phyloP scores from a whole-genome alignment of 2,113 vertebrate genomes.

The Oceanodroma tethys region DNA sequence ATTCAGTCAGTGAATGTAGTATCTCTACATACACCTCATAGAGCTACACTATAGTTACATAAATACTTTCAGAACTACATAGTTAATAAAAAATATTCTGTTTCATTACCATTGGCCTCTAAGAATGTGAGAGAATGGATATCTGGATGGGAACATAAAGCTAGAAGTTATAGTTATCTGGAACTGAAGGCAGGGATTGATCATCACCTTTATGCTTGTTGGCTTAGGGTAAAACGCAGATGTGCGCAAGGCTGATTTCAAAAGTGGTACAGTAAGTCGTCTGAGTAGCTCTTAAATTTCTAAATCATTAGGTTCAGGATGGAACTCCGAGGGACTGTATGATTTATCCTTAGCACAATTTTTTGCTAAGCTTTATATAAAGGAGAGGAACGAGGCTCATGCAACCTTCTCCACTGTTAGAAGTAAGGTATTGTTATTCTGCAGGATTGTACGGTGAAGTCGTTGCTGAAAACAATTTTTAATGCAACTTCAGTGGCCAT shows the following conservation, averaged over 20 bases:
- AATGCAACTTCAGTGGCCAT: neutral
- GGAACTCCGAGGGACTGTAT: neutral
- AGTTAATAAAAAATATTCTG: neutral
- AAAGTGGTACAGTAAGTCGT: accelerated
- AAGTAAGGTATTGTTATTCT: neutral
- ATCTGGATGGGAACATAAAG: neutral
- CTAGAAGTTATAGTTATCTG: accelerated
- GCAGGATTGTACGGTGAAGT: neutral
- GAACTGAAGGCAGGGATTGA: neutral
- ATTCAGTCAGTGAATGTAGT: neutral
- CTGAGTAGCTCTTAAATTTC: neutral
- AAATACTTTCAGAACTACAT: neutral
- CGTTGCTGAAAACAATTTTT: neutral
- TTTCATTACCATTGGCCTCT: accelerated
- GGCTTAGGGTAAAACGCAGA: neutral
- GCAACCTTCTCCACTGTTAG: neutral
- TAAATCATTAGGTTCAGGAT: neutral
- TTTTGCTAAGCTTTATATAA: neutral
- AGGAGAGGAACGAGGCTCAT: neutral
- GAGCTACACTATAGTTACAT: neutral
- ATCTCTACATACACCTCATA: neutral
- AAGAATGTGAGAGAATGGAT: neutral
- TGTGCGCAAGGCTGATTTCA: no score
- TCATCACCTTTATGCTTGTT: neutral
- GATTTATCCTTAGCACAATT: neutral